Base-by-base conservation (phyloP, 1,140 invertebrate genomes). In the Nixonia krombeini region DNA sequence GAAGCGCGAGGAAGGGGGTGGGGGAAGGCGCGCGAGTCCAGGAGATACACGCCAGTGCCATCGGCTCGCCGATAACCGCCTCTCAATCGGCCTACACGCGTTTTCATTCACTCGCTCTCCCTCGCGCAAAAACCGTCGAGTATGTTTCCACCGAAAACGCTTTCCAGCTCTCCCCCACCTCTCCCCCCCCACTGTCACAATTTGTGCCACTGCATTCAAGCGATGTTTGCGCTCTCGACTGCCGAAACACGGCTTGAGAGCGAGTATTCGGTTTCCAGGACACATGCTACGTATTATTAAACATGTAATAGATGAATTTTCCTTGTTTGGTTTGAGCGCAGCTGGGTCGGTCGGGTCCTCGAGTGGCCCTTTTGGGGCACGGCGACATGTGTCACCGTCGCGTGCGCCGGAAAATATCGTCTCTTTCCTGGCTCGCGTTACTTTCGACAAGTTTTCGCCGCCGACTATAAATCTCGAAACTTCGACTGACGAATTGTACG, bases 301-400 rank as follows among this genome's bases (percentile, higher is more conserved):
- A 33, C 35, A 15, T 9, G 46, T 50, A 50, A 13, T 44, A 38
- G 71, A 75, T 56, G 74, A 77, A 75, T 79, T 79, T n/a, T 79
- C 74, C 75, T 72, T 79, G 68, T 79, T 79, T 76, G 63, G 69
- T 75, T 55, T 58, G 72, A 21, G 31, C 42, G 70, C 33, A 66
- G 73, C 72, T 13, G 21, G 70, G 64, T 52, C 50, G 31, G 17
- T 50, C 46, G 25, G 46, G 63, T 58, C 57, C 49, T 44, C 56
- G 41, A 57, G 49, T 59, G 44, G 17, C 44, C 45, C 44, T 46
- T 9, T 18, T 7, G n/a, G 9, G 15, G 45, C 26, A 49, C 29
- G 33, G 13, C 26, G 28, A 49, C 45, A 16, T 15, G 45, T 49
- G 12, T 21, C 33, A 31, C 33, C 28, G 18, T 31, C 33, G 28